Base-by-base conservation (phyloP, 2,797 vertebrate genomes). In the Diglossa cyanea region DNA sequence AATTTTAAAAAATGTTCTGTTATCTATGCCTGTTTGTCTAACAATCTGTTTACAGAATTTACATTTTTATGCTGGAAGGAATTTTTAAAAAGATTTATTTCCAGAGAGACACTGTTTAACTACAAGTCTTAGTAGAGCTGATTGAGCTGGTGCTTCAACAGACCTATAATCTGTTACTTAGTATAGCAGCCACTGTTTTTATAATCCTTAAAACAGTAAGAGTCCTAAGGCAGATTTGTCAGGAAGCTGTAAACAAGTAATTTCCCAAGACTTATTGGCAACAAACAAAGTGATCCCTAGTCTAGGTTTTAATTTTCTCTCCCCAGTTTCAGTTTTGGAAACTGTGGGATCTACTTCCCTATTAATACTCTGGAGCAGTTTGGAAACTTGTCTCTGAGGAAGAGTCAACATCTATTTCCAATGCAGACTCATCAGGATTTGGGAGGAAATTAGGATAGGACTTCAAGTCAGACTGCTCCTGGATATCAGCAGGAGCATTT, bases 341-440 rank as follows among this genome's bases (percentile, higher is more conserved):
- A 35, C 39, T 24, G 20, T 50, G 39, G 35, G 30, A 83, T 33
- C 39, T 72, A 25, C 42, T 81, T 79, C 60, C 55, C 45, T 86
- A 45, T 81, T 95, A 97, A 77, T 95, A 93, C 53, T 97, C 94
- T 37, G 93, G 93, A 94, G 83, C 88, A 77, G 97, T 97, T 13
- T 96, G 95, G 66, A 97, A 97, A 54, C 95, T 97, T 17, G 85
- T 71, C 77, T 97, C 96, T 30, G 95, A 97, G 75, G 93, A 96
- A 20, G 96, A 95, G 62, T 97, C 96, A 50, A 87, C 88, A 91
- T 97, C 97, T 4, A 90, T 47, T 48, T 97, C 95, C 62, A 96
- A 23, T 1, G 63, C 95, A 44, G 97, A 93, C 42, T 96, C 95
- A 31, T 96, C 94, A 17, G 77, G 68, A 78, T 78, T 66, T 39